A percentile compares a stretch with the other conserved stretches of the same genome.
Conservation (phyloP, 2,888 invertebrate species). For the Acrobasis consociella region DNA sequence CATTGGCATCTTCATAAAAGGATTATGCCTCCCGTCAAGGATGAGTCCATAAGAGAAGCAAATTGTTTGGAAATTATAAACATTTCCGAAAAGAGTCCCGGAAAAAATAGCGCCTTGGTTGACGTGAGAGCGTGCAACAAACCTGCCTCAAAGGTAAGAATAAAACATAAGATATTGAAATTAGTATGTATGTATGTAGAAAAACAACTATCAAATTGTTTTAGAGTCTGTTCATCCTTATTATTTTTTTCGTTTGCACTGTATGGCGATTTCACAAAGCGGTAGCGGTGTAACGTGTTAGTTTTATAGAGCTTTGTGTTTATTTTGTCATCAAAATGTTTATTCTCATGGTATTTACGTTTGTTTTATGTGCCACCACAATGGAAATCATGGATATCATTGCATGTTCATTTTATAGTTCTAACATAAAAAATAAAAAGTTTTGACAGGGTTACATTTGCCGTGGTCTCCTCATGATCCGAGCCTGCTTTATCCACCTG, state of each 20-base stretch:
- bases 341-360: not conserved
- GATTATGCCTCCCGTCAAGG: constrained; percentile 81
- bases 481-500: too few species aligned
- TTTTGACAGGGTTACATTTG: not conserved
- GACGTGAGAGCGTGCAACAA: constrained; percentile 87
- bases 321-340: not conserved
- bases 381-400: not conserved
- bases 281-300: constrained; percentile 9
- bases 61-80: constrained; percentile 76
- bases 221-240: not conserved
- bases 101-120: constrained; percentile 76
- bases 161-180: too few species aligned
- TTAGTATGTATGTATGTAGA: not conserved
- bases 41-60: constrained; percentile 74
- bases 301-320: constrained; percentile 14
- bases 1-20: constrained; percentile 35
- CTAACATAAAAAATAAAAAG: not conserved
- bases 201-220: not conserved
- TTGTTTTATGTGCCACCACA: not conserved
- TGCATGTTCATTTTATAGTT: not conserved
- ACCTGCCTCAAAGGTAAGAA: constrained; percentile 84
- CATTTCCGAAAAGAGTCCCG: constrained; percentile 75
- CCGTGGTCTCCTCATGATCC: too few species aligned
- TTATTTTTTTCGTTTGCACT: constrained; percentile 1
- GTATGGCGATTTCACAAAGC: constrained; percentile 13